phyloP scores from a whole-genome alignment of 2,797 vertebrate genomes.

The Thripadectes ignobilis region DNA sequence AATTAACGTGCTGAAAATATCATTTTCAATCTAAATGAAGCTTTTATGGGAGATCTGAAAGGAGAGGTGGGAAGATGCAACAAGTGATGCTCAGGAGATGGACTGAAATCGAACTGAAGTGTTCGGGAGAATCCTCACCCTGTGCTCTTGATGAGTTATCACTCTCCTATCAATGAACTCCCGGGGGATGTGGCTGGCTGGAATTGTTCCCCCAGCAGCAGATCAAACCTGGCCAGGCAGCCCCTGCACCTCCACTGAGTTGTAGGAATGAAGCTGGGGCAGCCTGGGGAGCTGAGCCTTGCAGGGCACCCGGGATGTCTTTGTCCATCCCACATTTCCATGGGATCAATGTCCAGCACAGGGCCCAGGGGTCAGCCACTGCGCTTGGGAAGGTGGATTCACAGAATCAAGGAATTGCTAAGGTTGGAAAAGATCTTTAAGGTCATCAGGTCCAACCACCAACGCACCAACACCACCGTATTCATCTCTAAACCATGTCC shows the following conservation, averaged over 20 bases:
- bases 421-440: neutral
- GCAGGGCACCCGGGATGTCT: fast-evolving
- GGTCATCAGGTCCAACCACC: neutral
- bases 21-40: conserved; percentile 25
- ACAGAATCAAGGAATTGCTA: neutral
- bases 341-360: fast-evolving
- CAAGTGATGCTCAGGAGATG: neutral
- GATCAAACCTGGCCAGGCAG: fast-evolving
- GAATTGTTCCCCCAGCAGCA: neutral
- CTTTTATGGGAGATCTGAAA: neutral
- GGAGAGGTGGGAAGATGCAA: neutral
- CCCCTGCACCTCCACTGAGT: fast-evolving
- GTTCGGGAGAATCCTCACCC: neutral
- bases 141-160: fast-evolving
- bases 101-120: neutral
- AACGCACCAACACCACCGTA: neutral
- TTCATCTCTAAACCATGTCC: neutral
- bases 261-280: neutral
- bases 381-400: neutral
- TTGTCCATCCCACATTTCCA: fast-evolving
- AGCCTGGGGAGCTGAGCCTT: neutral
- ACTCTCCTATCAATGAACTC: neutral
- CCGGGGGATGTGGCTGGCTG: neutral
- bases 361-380: fast-evolving
- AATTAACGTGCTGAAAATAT: conserved; percentile 71